These are phyloP conservation scores for Coregonus clupeaformis DNA, from an alignment of 2,113 vertebrate genomes.

Conservation along the genomic window DNA sequence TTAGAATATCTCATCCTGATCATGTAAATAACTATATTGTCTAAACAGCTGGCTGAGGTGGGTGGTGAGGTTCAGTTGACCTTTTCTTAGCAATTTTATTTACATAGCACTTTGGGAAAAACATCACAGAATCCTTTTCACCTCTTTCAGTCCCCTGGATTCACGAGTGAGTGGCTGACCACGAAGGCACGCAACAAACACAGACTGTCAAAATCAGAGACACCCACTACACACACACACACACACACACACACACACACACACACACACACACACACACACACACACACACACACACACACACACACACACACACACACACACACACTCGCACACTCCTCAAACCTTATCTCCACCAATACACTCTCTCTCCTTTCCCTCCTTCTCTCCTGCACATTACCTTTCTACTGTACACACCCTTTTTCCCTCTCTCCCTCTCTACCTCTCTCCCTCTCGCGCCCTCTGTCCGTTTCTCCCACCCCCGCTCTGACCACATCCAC, in stretches of 20 bases:
- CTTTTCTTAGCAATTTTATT: constrained; percentile 48
- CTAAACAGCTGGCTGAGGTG: constrained; percentile 58
- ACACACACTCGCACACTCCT: background rate
- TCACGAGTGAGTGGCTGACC: constrained; percentile 60
- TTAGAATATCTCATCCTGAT: constrained; percentile 53
- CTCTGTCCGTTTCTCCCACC: constrained; percentile 56
- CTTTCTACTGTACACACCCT: background rate
- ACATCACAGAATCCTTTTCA: constrained; percentile 40
- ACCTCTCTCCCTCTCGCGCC: constrained; percentile 42
- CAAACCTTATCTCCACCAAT: too few relatives aligned
- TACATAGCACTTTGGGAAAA: constrained; percentile 44
- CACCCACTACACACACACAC: constrained; percentile 36
- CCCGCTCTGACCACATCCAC: constrained; percentile 74
- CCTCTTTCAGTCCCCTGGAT: constrained; percentile 38
- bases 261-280: too few relatives aligned
- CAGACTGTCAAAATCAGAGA: constrained; percentile 60
- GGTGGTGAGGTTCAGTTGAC: constrained; percentile 37
- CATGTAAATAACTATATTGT: constrained; percentile 49
- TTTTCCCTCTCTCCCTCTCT: constrained; percentile 31
- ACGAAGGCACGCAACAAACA: constrained; percentile 67
- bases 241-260: too few relatives aligned
- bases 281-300: too few relatives aligned
- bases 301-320: too few relatives aligned
- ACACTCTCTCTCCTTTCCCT: constrained; percentile 29
- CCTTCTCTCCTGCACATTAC: background rate